Percentiles rank a stretch among this genome's conserved stretches.
Evolutionary conservation across 2,888 invertebrate species (phyloP).

Genomic region (Papilio demoleus): DNA sequence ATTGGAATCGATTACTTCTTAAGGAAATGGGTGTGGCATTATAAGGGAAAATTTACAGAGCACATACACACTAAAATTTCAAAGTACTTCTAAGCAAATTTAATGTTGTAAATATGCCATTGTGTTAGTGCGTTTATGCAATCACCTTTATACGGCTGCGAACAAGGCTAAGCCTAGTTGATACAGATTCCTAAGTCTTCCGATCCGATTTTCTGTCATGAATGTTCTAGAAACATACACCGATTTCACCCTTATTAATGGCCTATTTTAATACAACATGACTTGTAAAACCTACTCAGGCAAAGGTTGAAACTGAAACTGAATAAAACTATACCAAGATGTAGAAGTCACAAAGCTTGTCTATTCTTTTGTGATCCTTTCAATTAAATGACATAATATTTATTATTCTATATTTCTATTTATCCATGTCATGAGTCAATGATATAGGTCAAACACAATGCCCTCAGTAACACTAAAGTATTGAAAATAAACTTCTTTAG

Average conservation of each 20-base stretch:
- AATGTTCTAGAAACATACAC: conserved; percentile 22
- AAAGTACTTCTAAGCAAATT: not conserved
- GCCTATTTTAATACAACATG: not conserved
- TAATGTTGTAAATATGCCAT: not conserved
- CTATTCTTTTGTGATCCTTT: not conserved
- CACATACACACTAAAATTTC: not conserved
- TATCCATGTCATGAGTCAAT: conserved; percentile 11
- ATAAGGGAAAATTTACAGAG: not conserved
- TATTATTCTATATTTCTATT: not conserved
- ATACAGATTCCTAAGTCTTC: conserved; percentile 37
- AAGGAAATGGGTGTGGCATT: not conserved
- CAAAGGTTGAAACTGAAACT: too few relatives aligned
- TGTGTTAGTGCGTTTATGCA: conserved; percentile 20
- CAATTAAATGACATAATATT: not conserved
- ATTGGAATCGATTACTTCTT: not conserved
- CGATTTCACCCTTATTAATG: not conserved
- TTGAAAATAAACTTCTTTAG: conserved; percentile 10
- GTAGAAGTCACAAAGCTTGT: not conserved
- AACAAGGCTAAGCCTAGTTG: conserved; percentile 28
- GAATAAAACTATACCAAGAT: not conserved
- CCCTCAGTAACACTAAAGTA: not conserved
- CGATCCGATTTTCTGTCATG: conserved; percentile 22
- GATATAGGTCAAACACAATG: conserved; percentile 1
- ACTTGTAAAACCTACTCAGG: too few relatives aligned
- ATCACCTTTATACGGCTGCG: conserved; percentile 36